Conservation (phyloP, 1,140 invertebrate species). For the Drosophila repletoides region DNA sequence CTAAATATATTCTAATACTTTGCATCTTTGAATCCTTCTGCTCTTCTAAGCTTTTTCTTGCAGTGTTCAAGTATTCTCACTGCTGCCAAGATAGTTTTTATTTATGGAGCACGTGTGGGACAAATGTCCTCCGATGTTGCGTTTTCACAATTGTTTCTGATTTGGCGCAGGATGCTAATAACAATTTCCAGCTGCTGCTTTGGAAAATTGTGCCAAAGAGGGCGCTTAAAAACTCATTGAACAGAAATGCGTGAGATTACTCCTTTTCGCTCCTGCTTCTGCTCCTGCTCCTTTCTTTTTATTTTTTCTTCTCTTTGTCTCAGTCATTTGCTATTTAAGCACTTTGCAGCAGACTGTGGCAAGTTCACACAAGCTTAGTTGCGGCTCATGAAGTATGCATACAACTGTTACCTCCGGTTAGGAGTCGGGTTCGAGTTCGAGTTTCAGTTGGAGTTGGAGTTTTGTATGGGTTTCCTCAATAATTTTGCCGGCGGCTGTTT, state of each 20-base stretch:
- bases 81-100: constrained; percentile 42
- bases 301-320: neutral
- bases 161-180: constrained; percentile 43
- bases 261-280: too few species aligned
- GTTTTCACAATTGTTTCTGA: constrained; percentile 54
- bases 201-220: constrained; percentile 11
- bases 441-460: too few species aligned
- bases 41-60: too few species aligned
- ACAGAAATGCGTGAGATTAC: constrained; percentile 3
- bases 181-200: constrained; percentile 32
- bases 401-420: constrained; percentile 42
- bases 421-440: neutral
- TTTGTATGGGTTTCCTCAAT: constrained; percentile 33
- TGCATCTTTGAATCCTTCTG: too few species aligned
- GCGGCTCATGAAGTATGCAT: constrained; percentile 16
- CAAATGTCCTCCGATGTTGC: constrained; percentile 39
- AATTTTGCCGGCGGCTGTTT: constrained; percentile 49
- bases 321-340: constrained; percentile 23
- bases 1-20: too few species aligned
- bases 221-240: constrained; percentile 45
- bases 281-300: constrained; percentile 1
- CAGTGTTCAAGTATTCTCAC: constrained; percentile 21
- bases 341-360: constrained; percentile 20
- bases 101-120: constrained; percentile 59
- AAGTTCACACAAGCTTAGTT: constrained; percentile 12